phyloP scores from a whole-genome alignment of 1,140 invertebrate genomes.

The Drosophila ogumai region DNA sequence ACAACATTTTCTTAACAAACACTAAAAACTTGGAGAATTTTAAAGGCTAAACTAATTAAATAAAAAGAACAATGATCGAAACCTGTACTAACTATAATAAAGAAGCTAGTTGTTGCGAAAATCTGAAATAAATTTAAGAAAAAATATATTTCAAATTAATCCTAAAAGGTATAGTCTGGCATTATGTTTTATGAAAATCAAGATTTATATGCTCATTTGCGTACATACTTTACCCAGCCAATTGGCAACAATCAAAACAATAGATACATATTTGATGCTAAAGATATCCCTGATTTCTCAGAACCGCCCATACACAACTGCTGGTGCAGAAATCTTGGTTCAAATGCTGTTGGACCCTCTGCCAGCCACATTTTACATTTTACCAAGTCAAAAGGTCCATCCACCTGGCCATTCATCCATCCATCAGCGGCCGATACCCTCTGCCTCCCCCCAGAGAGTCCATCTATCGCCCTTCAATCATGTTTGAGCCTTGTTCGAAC shows the following conservation, averaged over 20 bases:
- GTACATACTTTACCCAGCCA: too few relatives aligned
- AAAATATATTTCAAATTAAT: too few relatives aligned
- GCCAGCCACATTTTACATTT: conserved; percentile 18
- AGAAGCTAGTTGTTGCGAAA: too few relatives aligned
- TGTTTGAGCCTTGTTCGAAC: conserved; percentile 46
- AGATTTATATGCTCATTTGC: background rate
- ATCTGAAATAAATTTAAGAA: too few relatives aligned
- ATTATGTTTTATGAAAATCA: too few relatives aligned
- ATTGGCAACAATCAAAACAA: background rate
- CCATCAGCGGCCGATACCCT: conserved; percentile 2
- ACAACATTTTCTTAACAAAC: background rate
- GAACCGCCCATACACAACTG: background rate
- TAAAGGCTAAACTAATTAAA: too few relatives aligned
- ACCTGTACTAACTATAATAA: too few relatives aligned
- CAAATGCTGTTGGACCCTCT: conserved; percentile 1
- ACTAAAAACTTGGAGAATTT: background rate
- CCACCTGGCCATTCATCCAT: conserved; percentile 13
- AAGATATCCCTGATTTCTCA: background rate
- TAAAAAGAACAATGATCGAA: too few relatives aligned
- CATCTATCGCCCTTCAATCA: conserved; percentile 44
- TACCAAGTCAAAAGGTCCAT: conserved; percentile 25
- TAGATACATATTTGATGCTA: background rate
- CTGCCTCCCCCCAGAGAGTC: background rate
- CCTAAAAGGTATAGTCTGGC: too few relatives aligned
- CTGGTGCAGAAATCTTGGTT: conserved; percentile 7